phyloP scores from a whole-genome alignment of 2,888 invertebrate genomes.

The Megaustenia siamemsis region DNA sequence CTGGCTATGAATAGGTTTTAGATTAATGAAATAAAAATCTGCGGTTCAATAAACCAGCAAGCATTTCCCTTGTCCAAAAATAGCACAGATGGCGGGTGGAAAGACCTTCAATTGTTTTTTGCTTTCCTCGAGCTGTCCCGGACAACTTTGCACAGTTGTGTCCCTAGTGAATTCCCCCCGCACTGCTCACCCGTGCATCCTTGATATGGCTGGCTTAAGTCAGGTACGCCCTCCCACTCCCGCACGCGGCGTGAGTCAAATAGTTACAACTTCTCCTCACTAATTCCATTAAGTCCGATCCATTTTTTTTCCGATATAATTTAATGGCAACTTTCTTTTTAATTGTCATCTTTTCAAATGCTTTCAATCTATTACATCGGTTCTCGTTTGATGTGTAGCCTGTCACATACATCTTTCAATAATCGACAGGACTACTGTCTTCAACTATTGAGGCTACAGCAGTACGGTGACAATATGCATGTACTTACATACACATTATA shows the following conservation, averaged over 20 bases:
- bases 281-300: background rate
- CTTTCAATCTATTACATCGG: too few relatives aligned
- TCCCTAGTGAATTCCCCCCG: conserved; percentile 29
- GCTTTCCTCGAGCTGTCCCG: conserved; percentile 10
- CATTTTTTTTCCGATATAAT: background rate
- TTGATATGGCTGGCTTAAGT: conserved; percentile 35
- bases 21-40: background rate
- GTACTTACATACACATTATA: too few relatives aligned
- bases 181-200: conserved; percentile 34
- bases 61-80: conserved; percentile 28
- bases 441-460: too few relatives aligned
- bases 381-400: too few relatives aligned
- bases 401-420: too few relatives aligned
- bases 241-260: conserved; percentile 5
- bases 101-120: conserved; percentile 30
- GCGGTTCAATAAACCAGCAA: conserved; percentile 9
- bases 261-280: background rate
- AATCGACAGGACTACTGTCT: too few relatives aligned
- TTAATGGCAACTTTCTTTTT: background rate
- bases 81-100: conserved; percentile 36
- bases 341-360: too few relatives aligned
- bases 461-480: too few relatives aligned
- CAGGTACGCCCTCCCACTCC: background rate
- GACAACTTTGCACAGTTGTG: conserved; percentile 25
- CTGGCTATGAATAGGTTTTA: conserved; percentile 27